phyloP scores from a whole-genome alignment of 2,888 invertebrate species.

The Mythimna pallens region DNA sequence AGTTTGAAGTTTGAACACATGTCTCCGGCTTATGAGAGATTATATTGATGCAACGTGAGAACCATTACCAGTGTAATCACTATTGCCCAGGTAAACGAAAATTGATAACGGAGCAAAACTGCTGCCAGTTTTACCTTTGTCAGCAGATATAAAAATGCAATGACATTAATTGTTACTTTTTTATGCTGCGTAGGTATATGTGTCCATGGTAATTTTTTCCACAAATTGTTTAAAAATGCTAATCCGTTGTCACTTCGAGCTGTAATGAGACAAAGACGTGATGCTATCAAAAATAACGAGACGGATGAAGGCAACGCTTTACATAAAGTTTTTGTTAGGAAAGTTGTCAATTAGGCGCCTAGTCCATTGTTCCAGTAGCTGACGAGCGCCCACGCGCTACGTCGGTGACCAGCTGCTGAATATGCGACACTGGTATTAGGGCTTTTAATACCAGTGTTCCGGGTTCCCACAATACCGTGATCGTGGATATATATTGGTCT shows the following conservation, averaged over 20 bases:
- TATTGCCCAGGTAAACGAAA: neutral
- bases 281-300: slow-evolving; percentile 50
- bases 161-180: slow-evolving; percentile 10
- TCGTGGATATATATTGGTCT: too few relatives aligned
- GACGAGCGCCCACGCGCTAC: slow-evolving; percentile 28
- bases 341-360: slow-evolving; percentile 54
- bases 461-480: too few relatives aligned
- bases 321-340: slow-evolving; percentile 42
- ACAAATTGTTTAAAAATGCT: slow-evolving; percentile 23
- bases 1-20: slow-evolving; percentile 4
- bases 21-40: neutral
- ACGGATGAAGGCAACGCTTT: slow-evolving; percentile 44
- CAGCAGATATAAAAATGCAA: slow-evolving; percentile 9
- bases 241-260: slow-evolving; percentile 33
- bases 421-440: slow-evolving; percentile 24
- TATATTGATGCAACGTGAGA: slow-evolving; percentile 3
- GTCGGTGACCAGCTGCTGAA: slow-evolving; percentile 10
- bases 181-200: neutral
- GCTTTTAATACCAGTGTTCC: too few relatives aligned
- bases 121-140: neutral
- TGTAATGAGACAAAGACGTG: slow-evolving; percentile 31
- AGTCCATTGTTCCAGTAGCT: slow-evolving; percentile 50
- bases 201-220: neutral
- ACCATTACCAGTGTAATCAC: neutral
- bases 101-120: neutral